A percentile compares a stretch with the other conserved stretches of the same genome.
These are phyloP conservation scores for Gila robusta DNA, from an alignment of 2,797 vertebrate species.

Conservation along the genomic window DNA sequence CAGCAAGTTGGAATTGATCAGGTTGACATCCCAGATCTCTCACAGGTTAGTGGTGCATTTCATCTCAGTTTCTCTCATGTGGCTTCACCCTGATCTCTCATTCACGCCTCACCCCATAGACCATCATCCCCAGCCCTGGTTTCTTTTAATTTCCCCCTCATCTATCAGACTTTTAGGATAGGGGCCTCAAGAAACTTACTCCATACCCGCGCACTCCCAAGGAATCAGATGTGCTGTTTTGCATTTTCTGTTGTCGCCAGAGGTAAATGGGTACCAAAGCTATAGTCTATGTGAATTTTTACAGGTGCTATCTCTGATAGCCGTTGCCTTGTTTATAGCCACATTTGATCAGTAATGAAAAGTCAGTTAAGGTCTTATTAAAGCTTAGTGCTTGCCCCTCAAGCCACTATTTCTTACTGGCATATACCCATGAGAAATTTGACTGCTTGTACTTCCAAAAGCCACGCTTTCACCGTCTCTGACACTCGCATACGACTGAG, in stretches of 20 bases:
- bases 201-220: constrained; percentile 65
- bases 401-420: constrained; percentile 65
- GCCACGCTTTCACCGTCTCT: background rate
- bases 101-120: constrained; percentile 68
- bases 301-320: constrained; percentile 61
- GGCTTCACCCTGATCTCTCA: constrained; percentile 78
- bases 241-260: constrained; percentile 67
- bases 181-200: constrained; percentile 68
- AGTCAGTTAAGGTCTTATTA: constrained; percentile 56
- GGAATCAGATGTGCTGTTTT: constrained; percentile 68
- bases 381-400: constrained; percentile 61
- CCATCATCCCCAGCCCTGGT: constrained; percentile 61
- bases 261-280: constrained; percentile 66
- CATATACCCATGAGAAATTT: constrained; percentile 63
- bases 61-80: constrained; percentile 78
- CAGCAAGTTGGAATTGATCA: constrained; percentile 98
- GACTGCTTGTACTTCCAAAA: constrained; percentile 56
- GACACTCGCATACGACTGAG: background rate
- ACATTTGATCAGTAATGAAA: constrained; percentile 57
- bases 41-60: constrained; percentile 93
- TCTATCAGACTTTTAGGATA: constrained; percentile 70
- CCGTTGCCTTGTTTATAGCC: constrained; percentile 57
- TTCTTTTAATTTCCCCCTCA: constrained; percentile 63
- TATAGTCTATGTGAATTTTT: constrained; percentile 57
- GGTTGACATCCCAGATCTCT: constrained; percentile 95